A percentile compares a stretch with the other conserved stretches of the same genome.
Conservation (phyloP, 2,113 vertebrate genomes). For the Gambusia affinis region DNA sequence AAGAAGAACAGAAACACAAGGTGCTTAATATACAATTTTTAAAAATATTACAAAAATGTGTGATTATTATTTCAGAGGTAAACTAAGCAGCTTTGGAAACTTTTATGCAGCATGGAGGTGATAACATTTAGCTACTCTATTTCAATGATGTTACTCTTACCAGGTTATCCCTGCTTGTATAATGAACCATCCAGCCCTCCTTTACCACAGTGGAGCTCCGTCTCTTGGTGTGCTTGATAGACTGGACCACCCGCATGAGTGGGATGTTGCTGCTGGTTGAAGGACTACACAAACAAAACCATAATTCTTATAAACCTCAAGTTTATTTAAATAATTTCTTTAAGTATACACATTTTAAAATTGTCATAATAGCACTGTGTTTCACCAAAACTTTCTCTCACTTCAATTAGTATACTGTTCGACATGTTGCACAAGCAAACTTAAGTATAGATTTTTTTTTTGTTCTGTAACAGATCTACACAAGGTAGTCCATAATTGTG, state of each 20-base stretch:
- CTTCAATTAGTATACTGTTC: not conserved
- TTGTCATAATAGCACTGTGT: constrained; percentile 1
- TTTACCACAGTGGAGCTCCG: constrained; percentile 98
- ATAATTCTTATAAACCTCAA: constrained; percentile 9
- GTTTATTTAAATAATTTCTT: not conserved
- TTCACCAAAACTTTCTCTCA: not conserved
- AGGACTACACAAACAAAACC: constrained; percentile 80
- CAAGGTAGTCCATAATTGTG: no score
- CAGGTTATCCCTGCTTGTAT: constrained; percentile 95
- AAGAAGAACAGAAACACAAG: constrained; percentile 42
- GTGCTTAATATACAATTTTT: constrained; percentile 2
- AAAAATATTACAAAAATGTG: constrained; percentile 1
- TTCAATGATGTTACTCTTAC: constrained; percentile 80
- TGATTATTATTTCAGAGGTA: constrained; percentile 16
- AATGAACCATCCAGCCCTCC: constrained; percentile 99
- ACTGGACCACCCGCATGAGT: constrained; percentile 98
- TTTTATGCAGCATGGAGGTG: constrained; percentile 29
- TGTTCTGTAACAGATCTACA: no score
- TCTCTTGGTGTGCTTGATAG: constrained; percentile 97
- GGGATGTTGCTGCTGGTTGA: constrained; percentile 99
- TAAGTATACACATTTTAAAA: not conserved
- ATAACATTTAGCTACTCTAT: constrained; percentile 38
- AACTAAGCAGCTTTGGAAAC: constrained; percentile 39
- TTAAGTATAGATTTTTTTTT: no score
- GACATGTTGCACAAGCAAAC: no score